Percentiles rank a stretch among this genome's conserved stretches.
These are phyloP conservation scores for Sthenelais limicola DNA, from an alignment of 2,888 invertebrate genomes.

Conservation along the genomic window DNA sequence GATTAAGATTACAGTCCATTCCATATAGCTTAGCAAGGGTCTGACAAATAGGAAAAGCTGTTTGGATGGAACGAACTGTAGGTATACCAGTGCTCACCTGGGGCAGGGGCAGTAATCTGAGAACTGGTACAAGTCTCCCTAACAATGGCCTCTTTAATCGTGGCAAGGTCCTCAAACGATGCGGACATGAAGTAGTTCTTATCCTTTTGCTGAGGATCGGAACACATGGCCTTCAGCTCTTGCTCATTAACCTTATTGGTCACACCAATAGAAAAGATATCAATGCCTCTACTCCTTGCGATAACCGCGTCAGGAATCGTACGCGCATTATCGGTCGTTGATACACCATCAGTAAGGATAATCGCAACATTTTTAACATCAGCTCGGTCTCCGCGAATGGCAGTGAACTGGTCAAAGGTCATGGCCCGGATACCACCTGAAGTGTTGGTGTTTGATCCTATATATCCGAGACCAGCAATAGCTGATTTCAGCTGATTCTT, in stretches of 20 bases:
- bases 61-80: too few relatives aligned
- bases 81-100: too few relatives aligned
- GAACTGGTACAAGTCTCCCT: conserved; percentile 7
- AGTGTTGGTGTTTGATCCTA: conserved; percentile 42
- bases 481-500: not conserved
- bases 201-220: conserved; percentile 42
- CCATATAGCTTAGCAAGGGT: too few relatives aligned
- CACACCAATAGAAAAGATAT: conserved; percentile 36
- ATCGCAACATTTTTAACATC: conserved; percentile 33
- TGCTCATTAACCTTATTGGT: conserved; percentile 19
- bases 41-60: too few relatives aligned
- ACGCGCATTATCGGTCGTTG: conserved; percentile 15
- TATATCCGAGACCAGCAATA: conserved; percentile 20
- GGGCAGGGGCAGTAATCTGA: too few relatives aligned
- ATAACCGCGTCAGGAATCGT: conserved; percentile 15
- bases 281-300: conserved; percentile 4
- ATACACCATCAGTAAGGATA: conserved; percentile 40
- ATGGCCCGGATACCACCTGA: conserved; percentile 40
- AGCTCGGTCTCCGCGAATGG: conserved; percentile 28
- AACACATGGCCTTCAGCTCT: conserved; percentile 30
- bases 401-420: conserved; percentile 36
- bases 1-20: too few relatives aligned
- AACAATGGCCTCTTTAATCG: not conserved
- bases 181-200: conserved; percentile 53
- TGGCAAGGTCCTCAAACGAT: conserved; percentile 32